Evolutionary conservation across 1,140 invertebrate species (phyloP), one percentile per base, ranked within the genome.

Genomic region (Tetragnatha versicolor): DNA sequence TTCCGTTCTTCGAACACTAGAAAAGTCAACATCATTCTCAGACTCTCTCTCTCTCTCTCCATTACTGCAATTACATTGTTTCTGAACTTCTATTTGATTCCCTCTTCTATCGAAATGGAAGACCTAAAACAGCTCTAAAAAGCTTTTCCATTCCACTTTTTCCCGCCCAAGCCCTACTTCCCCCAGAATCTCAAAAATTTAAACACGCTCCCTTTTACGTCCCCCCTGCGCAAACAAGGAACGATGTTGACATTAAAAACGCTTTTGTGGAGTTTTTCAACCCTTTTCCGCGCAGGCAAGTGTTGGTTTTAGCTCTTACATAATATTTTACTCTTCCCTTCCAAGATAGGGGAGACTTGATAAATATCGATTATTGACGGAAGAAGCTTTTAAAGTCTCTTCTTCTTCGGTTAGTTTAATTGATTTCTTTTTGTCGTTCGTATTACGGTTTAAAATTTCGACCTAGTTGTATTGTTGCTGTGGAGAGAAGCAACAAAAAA

Each of bases 321-420:
- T 27, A 42, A 65, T 65, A 65, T 65, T 65, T 65, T 65, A 65
- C 61, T 65, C 42, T 65, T 31, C 17, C 35, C 29, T 42, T 31
- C 39, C 37, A 17, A 9, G 55, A 58, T 33, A 58, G 37, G 14
- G 27, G 61, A 42, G 0, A 5, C 37, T 42, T 65, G 61, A 65
- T 39, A 65, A 42, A 65, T 42, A 65, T 65, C 61, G 61, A 65
- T 65, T 65, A 65, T 65, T 65, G 61, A 65, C 37, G 35, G 20
- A 27, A 17, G n/a, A 65, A 42, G 10, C 20, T 45, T 65, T 42
- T 42, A 27, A 27, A 9, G n/a, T 10, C 29, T 27, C 42, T 17
- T 42, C 17, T 27, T 39, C 27, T 42, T 65, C 27, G 39, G 33
- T 65, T 65, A 42, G 35, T 58, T 58, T 58, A 58, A 58, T 58